phyloP scores from a whole-genome alignment of 2,797 vertebrate species.

The Xerus rutilus region DNA sequence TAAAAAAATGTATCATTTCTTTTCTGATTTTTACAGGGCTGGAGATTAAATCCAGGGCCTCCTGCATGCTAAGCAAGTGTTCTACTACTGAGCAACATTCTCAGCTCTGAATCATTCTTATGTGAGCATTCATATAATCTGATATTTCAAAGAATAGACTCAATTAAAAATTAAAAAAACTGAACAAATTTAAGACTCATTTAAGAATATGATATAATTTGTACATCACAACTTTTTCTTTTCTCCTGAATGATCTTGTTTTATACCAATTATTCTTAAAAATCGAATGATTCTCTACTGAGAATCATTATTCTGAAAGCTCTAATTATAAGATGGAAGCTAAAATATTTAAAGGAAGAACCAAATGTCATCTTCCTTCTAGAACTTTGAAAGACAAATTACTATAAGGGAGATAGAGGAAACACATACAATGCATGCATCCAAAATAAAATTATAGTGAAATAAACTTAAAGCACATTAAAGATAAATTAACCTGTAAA shows the following conservation, averaged over 20 bases:
- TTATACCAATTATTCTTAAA: background rate
- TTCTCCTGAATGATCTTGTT: background rate
- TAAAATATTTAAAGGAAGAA: background rate
- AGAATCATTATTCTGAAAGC: background rate
- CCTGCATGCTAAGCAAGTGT: too few species aligned
- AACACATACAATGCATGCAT: background rate
- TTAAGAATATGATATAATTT: background rate
- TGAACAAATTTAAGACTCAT: background rate
- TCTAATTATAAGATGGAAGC: background rate
- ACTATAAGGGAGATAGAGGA: background rate
- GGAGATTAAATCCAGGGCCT: too few species aligned
- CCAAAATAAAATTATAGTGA: background rate
- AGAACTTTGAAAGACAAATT: background rate
- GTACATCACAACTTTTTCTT: background rate
- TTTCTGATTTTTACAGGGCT: background rate
- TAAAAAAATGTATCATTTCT: background rate
- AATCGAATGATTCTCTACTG: background rate
- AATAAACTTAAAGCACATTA: background rate
- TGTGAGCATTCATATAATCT: background rate
- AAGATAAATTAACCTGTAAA: conserved; percentile 90
- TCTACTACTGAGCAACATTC: background rate
- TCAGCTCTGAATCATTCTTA: background rate
- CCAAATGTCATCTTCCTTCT: background rate
- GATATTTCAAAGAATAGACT: background rate
- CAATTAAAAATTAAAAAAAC: background rate